Evolutionary conservation across 2,888 invertebrate species (phyloP).

Genomic region (Pomacea canaliculata): DNA sequence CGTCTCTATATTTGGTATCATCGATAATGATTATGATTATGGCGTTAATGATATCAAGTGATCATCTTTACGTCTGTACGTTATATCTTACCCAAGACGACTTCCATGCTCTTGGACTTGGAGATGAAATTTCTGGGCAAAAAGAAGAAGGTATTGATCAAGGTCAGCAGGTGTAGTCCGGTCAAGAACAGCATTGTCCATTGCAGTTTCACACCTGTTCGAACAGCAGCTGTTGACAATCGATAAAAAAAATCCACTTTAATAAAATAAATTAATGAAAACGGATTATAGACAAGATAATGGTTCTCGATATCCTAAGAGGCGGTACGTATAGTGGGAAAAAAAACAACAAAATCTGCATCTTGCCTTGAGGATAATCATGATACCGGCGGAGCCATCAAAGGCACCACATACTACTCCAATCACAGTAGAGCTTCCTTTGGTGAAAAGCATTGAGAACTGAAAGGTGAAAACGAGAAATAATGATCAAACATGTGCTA

Average conservation of each 20-base stretch:
- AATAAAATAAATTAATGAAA: too few relatives aligned
- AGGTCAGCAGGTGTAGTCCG: constrained; percentile 39
- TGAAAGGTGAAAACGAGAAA: constrained; percentile 18
- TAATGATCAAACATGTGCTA: too few relatives aligned
- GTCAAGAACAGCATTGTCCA: constrained; percentile 45
- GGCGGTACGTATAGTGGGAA: too few relatives aligned
- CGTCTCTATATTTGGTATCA: too few relatives aligned
- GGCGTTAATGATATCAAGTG: too few relatives aligned
- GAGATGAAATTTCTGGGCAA: constrained; percentile 47
- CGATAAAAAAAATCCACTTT: too few relatives aligned
- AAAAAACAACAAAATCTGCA: too few relatives aligned
- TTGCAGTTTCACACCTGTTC: constrained; percentile 39
- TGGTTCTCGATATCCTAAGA: too few relatives aligned
- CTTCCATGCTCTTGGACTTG: constrained; percentile 4
- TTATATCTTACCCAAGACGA: too few relatives aligned
- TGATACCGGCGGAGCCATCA: constrained; percentile 50
- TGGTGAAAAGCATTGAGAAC: constrained; percentile 45
- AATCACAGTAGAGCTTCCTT: constrained; percentile 45
- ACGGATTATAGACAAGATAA: too few relatives aligned
- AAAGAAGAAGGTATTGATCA: constrained; percentile 53
- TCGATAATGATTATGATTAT: too few relatives aligned
- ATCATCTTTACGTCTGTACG: too few relatives aligned
- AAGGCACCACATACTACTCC: constrained; percentile 54
- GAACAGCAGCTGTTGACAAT: constrained; percentile 15
- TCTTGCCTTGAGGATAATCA: constrained; percentile 51